These are phyloP conservation scores for Oplegnathus fasciatus DNA, from an alignment of 2,113 vertebrate species.

Conservation along the genomic window DNA sequence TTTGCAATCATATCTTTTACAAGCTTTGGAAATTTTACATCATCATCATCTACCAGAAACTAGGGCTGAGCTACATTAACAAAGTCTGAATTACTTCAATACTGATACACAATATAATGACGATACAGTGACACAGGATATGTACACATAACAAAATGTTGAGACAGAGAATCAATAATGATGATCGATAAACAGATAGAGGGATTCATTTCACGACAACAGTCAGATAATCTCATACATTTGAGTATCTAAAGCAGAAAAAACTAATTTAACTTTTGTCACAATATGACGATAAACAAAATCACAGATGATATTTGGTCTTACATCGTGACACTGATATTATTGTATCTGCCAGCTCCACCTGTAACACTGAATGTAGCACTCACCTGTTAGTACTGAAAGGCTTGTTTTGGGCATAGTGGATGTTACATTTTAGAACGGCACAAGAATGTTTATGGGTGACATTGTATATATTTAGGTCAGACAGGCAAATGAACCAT, in stretches of 20 bases:
- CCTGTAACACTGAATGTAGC: background rate
- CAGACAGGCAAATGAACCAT: background rate
- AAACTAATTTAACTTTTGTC: background rate
- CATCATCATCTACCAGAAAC: conserved; percentile 25
- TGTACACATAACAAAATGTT: background rate
- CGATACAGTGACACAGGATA: background rate
- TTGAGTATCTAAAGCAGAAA: background rate
- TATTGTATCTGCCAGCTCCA: background rate
- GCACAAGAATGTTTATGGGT: background rate
- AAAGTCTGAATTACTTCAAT: background rate
- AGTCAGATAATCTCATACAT: background rate
- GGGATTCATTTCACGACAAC: background rate
- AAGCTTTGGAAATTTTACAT: background rate
- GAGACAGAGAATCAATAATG: background rate
- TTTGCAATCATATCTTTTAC: conserved; percentile 10
- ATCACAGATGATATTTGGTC: too few relatives aligned
- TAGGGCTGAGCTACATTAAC: background rate
- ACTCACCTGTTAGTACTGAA: background rate
- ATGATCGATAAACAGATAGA: background rate
- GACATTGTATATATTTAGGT: background rate
- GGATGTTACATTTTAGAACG: background rate
- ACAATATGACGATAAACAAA: background rate
- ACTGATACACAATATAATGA: background rate
- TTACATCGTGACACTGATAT: too few relatives aligned
- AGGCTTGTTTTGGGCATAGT: background rate